Evolutionary conservation across 2,888 invertebrate genomes (phyloP).

Genomic region (Hyppa rectilinea): DNA sequence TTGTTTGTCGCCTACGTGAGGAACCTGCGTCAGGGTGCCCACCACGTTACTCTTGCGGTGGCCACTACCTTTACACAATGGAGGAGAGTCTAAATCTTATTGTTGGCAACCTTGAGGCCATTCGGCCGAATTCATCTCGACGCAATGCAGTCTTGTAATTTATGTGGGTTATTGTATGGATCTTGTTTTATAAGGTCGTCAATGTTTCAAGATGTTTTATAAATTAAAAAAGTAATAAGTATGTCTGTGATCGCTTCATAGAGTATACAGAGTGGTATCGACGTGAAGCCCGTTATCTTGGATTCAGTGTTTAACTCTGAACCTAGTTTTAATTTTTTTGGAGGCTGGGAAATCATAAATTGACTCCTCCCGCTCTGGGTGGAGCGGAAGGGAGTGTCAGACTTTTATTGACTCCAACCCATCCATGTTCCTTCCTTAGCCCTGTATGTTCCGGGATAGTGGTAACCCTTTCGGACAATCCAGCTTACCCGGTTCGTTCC

Average conservation of each 20-base stretch:
- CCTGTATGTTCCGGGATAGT: too few species aligned
- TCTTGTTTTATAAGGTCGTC: conserved; percentile 28
- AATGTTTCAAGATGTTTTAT: conserved; percentile 25
- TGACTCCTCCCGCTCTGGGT: too few species aligned
- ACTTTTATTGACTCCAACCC: too few species aligned
- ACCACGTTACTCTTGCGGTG: conserved; percentile 42
- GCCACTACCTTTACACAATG: conserved; percentile 40
- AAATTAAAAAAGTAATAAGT: neutral
- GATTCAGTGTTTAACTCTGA: too few species aligned
- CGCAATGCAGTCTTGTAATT: conserved; percentile 65
- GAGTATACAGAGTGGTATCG: neutral
- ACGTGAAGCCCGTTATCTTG: too few species aligned
- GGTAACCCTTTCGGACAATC: too few species aligned
- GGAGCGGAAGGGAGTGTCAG: too few species aligned
- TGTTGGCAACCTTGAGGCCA: neutral
- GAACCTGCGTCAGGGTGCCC: conserved; percentile 56
- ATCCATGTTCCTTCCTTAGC: too few species aligned
- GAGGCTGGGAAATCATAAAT: too few species aligned
- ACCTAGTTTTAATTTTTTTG: too few species aligned
- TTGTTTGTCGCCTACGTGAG: conserved; percentile 66
- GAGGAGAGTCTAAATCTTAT: conserved; percentile 41
- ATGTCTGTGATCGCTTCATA: too few species aligned
- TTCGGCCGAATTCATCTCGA: conserved; percentile 38
- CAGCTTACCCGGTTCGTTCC: too few species aligned
- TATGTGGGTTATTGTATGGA: conserved; percentile 34